Evolutionary conservation across 2,113 vertebrate genomes (phyloP).

Genomic region (Pachycephala philippinensis): DNA sequence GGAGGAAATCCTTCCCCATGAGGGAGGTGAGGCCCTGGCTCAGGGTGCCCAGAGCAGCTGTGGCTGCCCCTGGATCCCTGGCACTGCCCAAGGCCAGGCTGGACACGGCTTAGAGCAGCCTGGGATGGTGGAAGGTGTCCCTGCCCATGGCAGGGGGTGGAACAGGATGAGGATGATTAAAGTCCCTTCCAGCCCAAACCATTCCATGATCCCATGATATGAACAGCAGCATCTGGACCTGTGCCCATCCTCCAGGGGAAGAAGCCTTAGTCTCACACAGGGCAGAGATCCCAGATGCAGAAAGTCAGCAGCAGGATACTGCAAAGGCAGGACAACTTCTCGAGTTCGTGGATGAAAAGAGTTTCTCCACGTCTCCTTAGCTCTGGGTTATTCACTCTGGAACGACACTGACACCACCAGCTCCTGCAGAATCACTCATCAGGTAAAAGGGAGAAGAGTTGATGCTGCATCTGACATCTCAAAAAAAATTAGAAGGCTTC

Average conservation of each 20-base stretch:
- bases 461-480: neutral
- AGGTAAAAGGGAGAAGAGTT: neutral
- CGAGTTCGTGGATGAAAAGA: neutral
- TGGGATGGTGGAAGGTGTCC: neutral
- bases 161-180: too few species aligned
- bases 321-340: neutral
- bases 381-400: neutral
- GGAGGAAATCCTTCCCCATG: neutral
- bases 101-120: rapidly evolving
- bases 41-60: neutral
- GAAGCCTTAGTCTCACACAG: rapidly evolving
- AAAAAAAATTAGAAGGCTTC: neutral
- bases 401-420: neutral
- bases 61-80: neutral
- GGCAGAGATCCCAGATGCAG: neutral
- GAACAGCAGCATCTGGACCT: neutral
- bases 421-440: neutral
- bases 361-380: rapidly evolving
- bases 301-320: neutral
- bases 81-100: rapidly evolving
- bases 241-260: neutral
- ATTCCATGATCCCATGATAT: neutral
- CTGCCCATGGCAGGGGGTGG: neutral
- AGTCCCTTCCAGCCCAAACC: neutral
- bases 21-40: neutral